Conservation (phyloP, 2,797 vertebrate species). For the Chelidonichthys spinosus region DNA sequence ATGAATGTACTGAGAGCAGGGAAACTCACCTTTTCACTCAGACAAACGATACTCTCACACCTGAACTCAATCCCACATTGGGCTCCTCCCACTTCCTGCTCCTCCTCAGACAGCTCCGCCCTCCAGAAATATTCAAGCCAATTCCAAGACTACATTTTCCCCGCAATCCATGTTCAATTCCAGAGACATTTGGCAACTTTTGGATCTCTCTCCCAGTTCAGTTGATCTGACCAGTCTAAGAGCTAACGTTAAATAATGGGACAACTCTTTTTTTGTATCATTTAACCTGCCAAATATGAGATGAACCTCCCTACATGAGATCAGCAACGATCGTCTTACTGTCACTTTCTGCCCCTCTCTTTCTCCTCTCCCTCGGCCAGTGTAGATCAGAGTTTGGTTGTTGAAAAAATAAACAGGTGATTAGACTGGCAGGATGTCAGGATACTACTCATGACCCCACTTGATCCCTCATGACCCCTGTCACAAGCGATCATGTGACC, state of each 20-base stretch:
- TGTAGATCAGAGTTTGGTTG: conserved; percentile 56
- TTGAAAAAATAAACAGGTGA: conserved; percentile 82
- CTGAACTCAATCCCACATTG: not conserved
- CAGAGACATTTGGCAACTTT: not conserved
- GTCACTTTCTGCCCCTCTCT: conserved; percentile 49
- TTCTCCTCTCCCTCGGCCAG: conserved; percentile 16
- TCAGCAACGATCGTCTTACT: conserved; percentile 26
- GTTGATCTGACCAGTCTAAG: not conserved
- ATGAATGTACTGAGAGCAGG: not conserved
- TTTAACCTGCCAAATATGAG: not conserved
- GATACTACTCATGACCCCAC: conserved; percentile 84
- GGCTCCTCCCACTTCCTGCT: conserved; percentile 6
- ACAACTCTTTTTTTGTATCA: not conserved
- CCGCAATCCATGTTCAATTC: not conserved
- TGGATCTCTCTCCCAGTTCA: conserved; percentile 2
- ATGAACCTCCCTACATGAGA: conserved; percentile 1
- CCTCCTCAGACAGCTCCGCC: not conserved
- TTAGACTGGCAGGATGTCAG: conserved; percentile 82
- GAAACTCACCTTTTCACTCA: not conserved
- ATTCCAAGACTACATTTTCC: not conserved
- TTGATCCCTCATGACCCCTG: conserved; percentile 85
- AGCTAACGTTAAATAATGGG: too few relatives aligned
- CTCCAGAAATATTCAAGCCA: not conserved
- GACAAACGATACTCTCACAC: not conserved
- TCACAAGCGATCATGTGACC: conserved; percentile 86